Base-by-base conservation (phyloP, 1,140 invertebrate species). In the Portunus trituberculatus region DNA sequence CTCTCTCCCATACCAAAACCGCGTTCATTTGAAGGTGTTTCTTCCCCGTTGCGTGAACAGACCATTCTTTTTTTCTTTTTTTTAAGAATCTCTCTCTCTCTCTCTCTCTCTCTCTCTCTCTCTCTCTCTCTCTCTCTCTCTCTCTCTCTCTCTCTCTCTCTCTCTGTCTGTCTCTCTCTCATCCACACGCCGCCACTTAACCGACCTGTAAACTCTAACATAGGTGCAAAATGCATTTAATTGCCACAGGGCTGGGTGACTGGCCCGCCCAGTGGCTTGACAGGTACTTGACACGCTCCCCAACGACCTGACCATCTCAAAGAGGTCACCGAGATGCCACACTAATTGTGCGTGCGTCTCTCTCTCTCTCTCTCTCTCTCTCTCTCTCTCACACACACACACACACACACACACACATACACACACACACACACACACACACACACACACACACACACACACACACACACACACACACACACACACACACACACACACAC, bases 201-300 rank as follows among this genome's bases (percentile, higher is more conserved):
- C n/a, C 67, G 8, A n/a, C n/a, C 6, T 76, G n/a, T 25, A 3
- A 76, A n/a, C n/a, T 76, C 67, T 76, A 76, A 76, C 67, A n/a
- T 76, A 76, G 67, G 67, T 76, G n/a, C 67, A n/a, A 76, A 76
- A 25, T n/a, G 67, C 67, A 59, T 59, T 76, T 76, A 76, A 76
- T 76, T n/a, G 67, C 0, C 67, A n/a, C 0, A n/a, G 67, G n/a
- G n/a, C 67, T 25, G 67, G 67, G 67, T 76, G 67, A 76, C 20
- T n/a, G 1, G 67, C 12, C 67, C 8, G 25, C 1, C 25, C 20
- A 76, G 67, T 25, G 67, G 67, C 67, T 76, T 25, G 67, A 7
- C n/a, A n/a, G 67, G 20, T 76, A 76, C 67, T 76, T n/a, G 67
- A 76, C 20, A 76, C 12, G 25, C 67, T 12, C 4, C 12, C 4